These are phyloP conservation scores for Selene dorsalis DNA, from an alignment of 2,797 vertebrate genomes.

Conservation along the genomic window DNA sequence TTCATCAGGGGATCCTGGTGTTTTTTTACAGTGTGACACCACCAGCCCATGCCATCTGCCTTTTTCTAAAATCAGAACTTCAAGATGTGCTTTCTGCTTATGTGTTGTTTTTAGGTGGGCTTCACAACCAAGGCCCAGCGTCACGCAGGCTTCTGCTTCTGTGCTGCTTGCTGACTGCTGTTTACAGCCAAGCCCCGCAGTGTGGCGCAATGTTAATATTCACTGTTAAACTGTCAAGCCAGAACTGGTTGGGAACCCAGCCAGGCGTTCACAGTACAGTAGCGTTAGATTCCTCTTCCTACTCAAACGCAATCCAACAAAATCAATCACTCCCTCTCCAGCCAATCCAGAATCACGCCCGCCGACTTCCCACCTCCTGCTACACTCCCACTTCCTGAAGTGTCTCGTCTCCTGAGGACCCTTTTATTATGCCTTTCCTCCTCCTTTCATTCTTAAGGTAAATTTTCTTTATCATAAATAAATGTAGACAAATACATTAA, in stretches of 20 bases:
- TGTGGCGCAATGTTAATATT: constrained; percentile 83
- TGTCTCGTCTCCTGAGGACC: constrained; percentile 11
- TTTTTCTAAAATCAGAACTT: constrained; percentile 81
- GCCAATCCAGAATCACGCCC: constrained; percentile 54
- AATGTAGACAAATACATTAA: constrained; percentile 37
- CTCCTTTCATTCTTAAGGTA: constrained; percentile 24
- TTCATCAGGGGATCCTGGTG: constrained; percentile 84
- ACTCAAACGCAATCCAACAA: constrained; percentile 48
- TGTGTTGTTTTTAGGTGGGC: constrained; percentile 74
- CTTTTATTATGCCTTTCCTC: constrained; percentile 39
- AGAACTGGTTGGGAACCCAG: constrained; percentile 76
- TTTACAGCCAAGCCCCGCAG: constrained; percentile 76
- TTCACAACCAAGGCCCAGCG: constrained; percentile 70
- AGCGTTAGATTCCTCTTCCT: constrained; percentile 36
- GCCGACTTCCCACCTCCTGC: constrained; percentile 37
- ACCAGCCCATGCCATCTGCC: constrained; percentile 86
- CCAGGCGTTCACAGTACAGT: constrained; percentile 74
- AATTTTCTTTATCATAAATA: constrained; percentile 54
- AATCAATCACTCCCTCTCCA: constrained; percentile 49
- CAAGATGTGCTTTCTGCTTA: constrained; percentile 76
- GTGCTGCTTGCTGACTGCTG: constrained; percentile 70
- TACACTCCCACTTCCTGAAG: constrained; percentile 52
- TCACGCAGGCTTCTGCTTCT: constrained; percentile 72
- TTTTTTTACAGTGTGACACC: constrained; percentile 75
- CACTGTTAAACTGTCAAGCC: constrained; percentile 84